These are phyloP conservation scores for Drosophila colorata DNA, from an alignment of 2,888 invertebrate species.

Conservation along the genomic window DNA sequence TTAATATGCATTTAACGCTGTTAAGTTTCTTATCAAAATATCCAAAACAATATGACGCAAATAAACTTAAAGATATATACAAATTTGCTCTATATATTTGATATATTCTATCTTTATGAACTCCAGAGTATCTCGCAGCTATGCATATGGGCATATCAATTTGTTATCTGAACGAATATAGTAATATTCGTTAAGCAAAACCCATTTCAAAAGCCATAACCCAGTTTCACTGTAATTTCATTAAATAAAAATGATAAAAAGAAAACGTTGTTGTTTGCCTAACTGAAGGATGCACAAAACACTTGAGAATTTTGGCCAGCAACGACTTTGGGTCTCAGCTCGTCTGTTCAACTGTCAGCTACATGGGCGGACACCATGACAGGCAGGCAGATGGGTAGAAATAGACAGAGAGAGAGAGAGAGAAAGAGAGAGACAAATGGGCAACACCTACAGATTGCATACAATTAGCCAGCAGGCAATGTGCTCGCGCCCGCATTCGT, in stretches of 20 bases:
- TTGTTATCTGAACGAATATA: constrained; percentile 1
- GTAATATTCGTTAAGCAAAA: constrained; percentile 3
- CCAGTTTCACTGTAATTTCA: constrained; percentile 41
- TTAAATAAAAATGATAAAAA: constrained; percentile 23
- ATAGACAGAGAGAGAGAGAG: background rate
- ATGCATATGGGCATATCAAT: background rate
- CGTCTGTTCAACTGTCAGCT: constrained; percentile 48
- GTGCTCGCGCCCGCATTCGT: constrained; percentile 4
- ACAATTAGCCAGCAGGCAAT: constrained; percentile 66
- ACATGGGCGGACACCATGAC: constrained; percentile 26
- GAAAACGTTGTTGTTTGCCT: constrained; percentile 4
- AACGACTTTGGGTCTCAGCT: constrained; percentile 24
- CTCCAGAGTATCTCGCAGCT: too few species aligned
- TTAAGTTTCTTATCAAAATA: too few species aligned
- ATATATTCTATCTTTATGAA: too few species aligned
- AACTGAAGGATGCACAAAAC: constrained; percentile 30
- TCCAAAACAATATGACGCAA: too few species aligned
- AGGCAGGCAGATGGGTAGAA: constrained; percentile 3
- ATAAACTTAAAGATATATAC: too few species aligned
- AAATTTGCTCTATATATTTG: too few species aligned
- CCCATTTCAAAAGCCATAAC: constrained; percentile 21
- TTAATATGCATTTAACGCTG: too few species aligned
- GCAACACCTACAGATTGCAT: constrained; percentile 76
- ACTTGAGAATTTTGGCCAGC: constrained; percentile 49
- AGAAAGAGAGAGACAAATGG: constrained; percentile 1